phyloP scores from a whole-genome alignment of 1,140 invertebrate genomes.

The Sminthurinus signatus region DNA sequence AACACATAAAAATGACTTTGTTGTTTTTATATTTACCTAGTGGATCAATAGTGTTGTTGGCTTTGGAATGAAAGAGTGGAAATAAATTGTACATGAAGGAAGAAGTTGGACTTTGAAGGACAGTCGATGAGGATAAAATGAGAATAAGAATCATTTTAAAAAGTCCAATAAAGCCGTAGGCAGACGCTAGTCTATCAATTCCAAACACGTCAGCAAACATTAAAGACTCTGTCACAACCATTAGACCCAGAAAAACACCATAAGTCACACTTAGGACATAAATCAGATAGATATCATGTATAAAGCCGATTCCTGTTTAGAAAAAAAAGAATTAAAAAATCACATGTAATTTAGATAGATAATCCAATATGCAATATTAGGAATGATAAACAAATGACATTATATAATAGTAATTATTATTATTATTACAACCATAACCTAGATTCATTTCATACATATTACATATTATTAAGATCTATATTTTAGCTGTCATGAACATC shows the following conservation, averaged over 20 bases:
- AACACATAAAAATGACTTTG: too few relatives aligned
- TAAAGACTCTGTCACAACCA: constrained; percentile 17
- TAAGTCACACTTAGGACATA: constrained; percentile 22
- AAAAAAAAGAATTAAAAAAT: too few relatives aligned
- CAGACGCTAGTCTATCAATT: constrained; percentile 10
- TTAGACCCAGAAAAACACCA: constrained; percentile 18
- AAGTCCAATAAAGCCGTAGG: constrained; percentile 15
- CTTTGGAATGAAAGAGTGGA: neutral
- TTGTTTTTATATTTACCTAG: too few relatives aligned
- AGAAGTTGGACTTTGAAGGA: constrained; percentile 15
- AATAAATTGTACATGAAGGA: constrained; percentile 7
- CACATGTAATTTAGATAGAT: too few relatives aligned
- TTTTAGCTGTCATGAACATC: too few relatives aligned
- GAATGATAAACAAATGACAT: too few relatives aligned
- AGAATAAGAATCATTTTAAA: constrained; percentile 6
- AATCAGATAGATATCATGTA: constrained; percentile 15
- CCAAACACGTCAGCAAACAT: constrained; percentile 31
- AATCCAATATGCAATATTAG: too few relatives aligned
- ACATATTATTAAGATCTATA: too few relatives aligned
- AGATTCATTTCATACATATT: too few relatives aligned
- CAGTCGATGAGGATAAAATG: neutral
- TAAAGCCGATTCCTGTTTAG: constrained; percentile 12
- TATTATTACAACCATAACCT: too few relatives aligned
- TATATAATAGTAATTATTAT: too few relatives aligned
- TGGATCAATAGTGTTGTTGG: constrained; percentile 17